Base-by-base conservation (phyloP, 2,888 invertebrate genomes). In the Elegia similella region DNA sequence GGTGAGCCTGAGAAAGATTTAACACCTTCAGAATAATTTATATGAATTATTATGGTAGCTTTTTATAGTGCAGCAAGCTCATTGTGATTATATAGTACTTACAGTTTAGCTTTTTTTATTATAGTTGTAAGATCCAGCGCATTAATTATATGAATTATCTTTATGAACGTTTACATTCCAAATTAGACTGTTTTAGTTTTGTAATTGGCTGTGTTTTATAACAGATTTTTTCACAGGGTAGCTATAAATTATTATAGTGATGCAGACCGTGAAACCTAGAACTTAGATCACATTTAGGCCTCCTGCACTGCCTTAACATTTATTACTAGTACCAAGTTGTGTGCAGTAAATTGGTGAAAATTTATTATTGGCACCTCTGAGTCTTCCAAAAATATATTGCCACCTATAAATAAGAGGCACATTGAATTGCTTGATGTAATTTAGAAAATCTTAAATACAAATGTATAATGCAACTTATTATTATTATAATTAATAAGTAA, bases 1-100 rank as follows among this genome's bases (percentile, higher is more conserved):
- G 95, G 94, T 56, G 95, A 95, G 85, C 92, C 93, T 43, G 95
- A 95, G 85, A 95, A 94, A 81, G 95, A 95, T 84, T 91, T 95
- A 69, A 95, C 95, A 65, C 95, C 94, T 60, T 95, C 95, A 43
- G 95, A 95, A 90, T 95, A 92, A 81, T 53, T 55, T 52, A 58
- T 17, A 59, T 63, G 64, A 23, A 3, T 54, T 55, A 68, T 65
- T 57, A 68, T 67, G 59, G 76, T 72, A 76, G 81, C 80, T 80
- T 81, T 78, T 82, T 76, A 79, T 75, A 73, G 63, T 77, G 80
- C 80, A 84, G 82, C 83, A 77, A 82, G 80, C 81, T 84, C 80
- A 87, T 84, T 89, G 86, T 87, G 87, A 87, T 88, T 80, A 76
- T 83, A 76, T 82, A 83, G 90, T 88, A 89, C 87, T 88, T 88